A percentile compares a stretch with the other conserved stretches of the same genome.
Evolutionary conservation across 2,888 invertebrate genomes (phyloP).

Genomic region (Odontocolon sp.): DNA sequence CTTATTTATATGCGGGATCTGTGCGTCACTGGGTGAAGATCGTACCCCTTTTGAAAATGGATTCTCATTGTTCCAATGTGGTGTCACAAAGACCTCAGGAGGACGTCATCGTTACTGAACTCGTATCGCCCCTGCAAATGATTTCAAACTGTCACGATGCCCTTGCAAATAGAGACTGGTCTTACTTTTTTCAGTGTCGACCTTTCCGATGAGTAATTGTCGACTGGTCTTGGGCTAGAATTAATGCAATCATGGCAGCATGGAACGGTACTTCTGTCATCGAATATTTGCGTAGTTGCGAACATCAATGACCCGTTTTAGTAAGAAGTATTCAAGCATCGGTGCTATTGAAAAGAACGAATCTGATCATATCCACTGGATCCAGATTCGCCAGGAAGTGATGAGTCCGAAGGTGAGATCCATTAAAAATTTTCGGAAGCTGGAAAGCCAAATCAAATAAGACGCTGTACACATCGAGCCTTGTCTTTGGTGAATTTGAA

Average conservation of each 20-base stretch:
- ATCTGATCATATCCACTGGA: too few species aligned
- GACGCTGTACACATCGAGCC: too few species aligned
- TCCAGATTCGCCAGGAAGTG: neutral
- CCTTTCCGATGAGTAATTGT: constrained; percentile 10
- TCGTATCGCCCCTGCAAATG: constrained; percentile 1
- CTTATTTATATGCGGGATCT: constrained; percentile 11
- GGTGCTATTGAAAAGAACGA: neutral
- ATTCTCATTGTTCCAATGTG: neutral
- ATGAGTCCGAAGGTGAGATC: neutral
- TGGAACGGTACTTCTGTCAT: constrained; percentile 29
- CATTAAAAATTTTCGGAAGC: too few species aligned
- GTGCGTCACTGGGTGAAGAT: neutral
- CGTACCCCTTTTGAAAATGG: too few species aligned
- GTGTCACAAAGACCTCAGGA: too few species aligned
- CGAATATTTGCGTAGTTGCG: constrained; percentile 7
- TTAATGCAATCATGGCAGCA: constrained; percentile 20
- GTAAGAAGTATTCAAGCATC: neutral
- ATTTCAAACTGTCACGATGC: constrained; percentile 17
- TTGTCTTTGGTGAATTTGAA: too few species aligned
- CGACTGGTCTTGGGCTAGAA: constrained; percentile 22
- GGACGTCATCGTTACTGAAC: neutral
- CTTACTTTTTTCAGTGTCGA: constrained; percentile 7
- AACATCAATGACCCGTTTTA: neutral
- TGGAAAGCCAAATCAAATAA: too few species aligned
- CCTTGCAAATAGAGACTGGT: neutral